Conservation (phyloP, 2,888 invertebrate species). For the Hydropsyche betteni region DNA sequence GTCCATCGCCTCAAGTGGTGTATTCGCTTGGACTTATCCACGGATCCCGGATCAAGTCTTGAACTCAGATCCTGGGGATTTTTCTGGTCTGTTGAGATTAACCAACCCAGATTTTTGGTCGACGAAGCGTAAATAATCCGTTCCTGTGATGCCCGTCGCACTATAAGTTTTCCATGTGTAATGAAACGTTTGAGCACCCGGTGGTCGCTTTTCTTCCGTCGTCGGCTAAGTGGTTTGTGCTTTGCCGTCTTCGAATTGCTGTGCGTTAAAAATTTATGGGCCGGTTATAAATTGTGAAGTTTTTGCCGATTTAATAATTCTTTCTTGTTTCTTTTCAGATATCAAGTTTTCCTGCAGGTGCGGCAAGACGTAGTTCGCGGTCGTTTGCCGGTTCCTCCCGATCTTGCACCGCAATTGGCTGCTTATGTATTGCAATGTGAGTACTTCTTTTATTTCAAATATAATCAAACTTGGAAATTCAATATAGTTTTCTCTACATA, state of each 20-base stretch:
- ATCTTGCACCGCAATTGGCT: conserved; percentile 90
- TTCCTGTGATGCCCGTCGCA: not conserved
- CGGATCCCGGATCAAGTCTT: not conserved
- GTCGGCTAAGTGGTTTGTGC: too few species aligned
- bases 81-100: conserved; percentile 43
- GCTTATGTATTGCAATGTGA: conserved; percentile 95
- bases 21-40: not conserved
- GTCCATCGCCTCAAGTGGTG: not conserved
- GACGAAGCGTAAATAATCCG: conserved; percentile 47
- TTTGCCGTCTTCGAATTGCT: conserved; percentile 5
- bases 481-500: too few species aligned
- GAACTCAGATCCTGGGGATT: not conserved
- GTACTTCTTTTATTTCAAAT: conserved; percentile 57
- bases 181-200: too few species aligned
- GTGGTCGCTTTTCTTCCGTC: too few species aligned
- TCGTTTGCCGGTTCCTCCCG: conserved; percentile 88
- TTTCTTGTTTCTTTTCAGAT: conserved; percentile 70
- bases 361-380: conserved; percentile 97
- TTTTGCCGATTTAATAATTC: conserved; percentile 3
- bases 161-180: too few species aligned
- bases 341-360: conserved; percentile 96
- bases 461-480: too few species aligned
- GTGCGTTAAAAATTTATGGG: too few species aligned
- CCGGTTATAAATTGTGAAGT: not conserved
- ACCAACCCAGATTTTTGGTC: conserved; percentile 19